Evolutionary conservation across 2,797 vertebrate species (phyloP).

Genomic region (Spea hammondii): DNA sequence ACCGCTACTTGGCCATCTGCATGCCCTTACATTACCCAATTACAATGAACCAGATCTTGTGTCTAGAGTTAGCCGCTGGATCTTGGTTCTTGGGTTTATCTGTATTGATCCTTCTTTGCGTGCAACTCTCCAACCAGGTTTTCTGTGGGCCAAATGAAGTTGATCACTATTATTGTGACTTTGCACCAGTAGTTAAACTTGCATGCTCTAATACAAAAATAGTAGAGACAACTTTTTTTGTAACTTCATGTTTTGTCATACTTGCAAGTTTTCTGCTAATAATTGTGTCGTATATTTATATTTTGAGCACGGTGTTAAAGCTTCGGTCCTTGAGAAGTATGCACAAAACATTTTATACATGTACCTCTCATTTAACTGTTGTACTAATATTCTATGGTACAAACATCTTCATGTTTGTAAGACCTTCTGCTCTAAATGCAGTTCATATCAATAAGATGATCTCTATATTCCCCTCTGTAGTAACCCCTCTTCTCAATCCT

Average conservation of each 20-base stretch:
- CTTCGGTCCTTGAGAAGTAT: constrained; percentile 3
- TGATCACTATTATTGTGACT: constrained; percentile 26
- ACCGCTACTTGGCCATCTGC: constrained; percentile 37
- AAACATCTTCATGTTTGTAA: constrained; percentile 35
- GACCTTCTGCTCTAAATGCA: neutral
- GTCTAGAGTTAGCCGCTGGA: neutral
- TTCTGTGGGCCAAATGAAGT: constrained; percentile 27
- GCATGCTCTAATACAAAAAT: constrained; percentile 10
- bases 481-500: too few relatives aligned
- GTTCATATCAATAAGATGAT: too few relatives aligned
- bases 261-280: constrained; percentile 15
- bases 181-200: constrained; percentile 20
- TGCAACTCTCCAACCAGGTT: constrained; percentile 15
- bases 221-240: constrained; percentile 6
- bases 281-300: constrained; percentile 20
- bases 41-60: constrained; percentile 12
- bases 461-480: too few relatives aligned
- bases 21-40: constrained; percentile 30
- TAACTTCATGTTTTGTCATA: constrained; percentile 17
- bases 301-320: neutral
- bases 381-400: constrained; percentile 30
- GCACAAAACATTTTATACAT: constrained; percentile 20
- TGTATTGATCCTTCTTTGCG: constrained; percentile 8
- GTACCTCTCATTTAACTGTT: constrained; percentile 27
- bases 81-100: constrained; percentile 30